Evolutionary conservation across 2,888 invertebrate species (phyloP).

Genomic region (Alentia gelatinosa): DNA sequence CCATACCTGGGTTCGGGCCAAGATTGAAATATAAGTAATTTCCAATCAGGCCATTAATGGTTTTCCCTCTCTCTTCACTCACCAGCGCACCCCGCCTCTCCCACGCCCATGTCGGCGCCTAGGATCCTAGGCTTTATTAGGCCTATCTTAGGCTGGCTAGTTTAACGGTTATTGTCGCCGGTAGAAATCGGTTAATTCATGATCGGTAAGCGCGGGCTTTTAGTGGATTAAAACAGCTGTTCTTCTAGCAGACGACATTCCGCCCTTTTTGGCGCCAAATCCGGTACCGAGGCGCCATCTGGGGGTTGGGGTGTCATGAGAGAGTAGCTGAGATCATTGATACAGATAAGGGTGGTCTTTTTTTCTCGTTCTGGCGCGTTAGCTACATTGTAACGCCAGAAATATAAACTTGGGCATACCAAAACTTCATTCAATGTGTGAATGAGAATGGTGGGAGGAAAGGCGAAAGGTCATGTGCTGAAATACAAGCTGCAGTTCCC

Average conservation of each 20-base stretch:
- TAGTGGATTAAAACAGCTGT: slow-evolving; percentile 3
- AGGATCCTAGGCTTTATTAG: background rate
- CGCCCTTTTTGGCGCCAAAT: background rate
- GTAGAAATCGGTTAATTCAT: background rate
- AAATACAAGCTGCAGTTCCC: no score
- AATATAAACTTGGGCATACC: no score
- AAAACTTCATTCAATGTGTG: no score
- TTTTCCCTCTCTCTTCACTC: background rate
- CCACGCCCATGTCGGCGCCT: background rate
- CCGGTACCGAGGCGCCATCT: background rate
- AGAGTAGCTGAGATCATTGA: no score
- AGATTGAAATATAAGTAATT: background rate
- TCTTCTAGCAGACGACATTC: background rate
- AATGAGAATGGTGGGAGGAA: no score
- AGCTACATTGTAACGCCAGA: no score
- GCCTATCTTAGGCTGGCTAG: background rate
- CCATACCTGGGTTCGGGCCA: background rate
- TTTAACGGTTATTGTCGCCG: background rate
- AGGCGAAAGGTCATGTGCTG: no score
- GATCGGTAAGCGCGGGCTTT: background rate
- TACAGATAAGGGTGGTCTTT: no score
- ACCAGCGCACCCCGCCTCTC: background rate
- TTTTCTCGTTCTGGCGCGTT: no score
- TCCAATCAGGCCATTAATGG: background rate
- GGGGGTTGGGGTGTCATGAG: no score